phyloP scores from a whole-genome alignment of 2,888 invertebrate species.

The Xestoiulus laeticollis region DNA sequence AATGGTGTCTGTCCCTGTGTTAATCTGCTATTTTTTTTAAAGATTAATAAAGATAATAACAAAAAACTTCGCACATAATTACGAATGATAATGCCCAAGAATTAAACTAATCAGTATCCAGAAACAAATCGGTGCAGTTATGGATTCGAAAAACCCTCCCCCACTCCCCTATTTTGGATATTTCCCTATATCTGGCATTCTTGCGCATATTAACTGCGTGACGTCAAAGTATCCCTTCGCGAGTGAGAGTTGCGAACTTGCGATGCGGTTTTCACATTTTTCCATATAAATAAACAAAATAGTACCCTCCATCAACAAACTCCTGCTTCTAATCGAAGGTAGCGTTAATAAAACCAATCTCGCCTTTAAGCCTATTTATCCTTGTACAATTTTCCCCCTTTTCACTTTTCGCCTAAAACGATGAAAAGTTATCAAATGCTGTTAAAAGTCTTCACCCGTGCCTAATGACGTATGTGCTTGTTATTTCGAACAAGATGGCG shows the following conservation, averaged over 20 bases:
- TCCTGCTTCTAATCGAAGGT: not conserved
- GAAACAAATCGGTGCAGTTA: too few relatives aligned
- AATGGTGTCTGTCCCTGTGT: too few relatives aligned
- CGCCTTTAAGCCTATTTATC: not conserved
- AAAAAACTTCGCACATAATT: too few relatives aligned
- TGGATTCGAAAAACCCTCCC: too few relatives aligned
- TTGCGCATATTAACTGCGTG: not conserved
- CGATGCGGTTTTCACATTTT: not conserved
- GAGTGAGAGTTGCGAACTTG: too few relatives aligned
- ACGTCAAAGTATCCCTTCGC: slow-evolving; percentile 10
- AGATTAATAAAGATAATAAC: too few relatives aligned
- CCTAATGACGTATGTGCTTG: slow-evolving; percentile 27
- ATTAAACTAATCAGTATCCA: too few relatives aligned
- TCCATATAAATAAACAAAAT: not conserved
- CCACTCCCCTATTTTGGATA: too few relatives aligned
- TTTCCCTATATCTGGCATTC: not conserved
- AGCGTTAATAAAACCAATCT: not conserved
- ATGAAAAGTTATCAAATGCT: not conserved
- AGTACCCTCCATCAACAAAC: not conserved
- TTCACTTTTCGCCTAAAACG: not conserved
- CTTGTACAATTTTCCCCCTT: too few relatives aligned
- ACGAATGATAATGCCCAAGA: too few relatives aligned
- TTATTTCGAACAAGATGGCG: slow-evolving; percentile 57
- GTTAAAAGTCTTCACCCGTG: not conserved
- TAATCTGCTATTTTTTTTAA: too few relatives aligned